These are phyloP conservation scores for Arnoldichthys spilopterus DNA, from an alignment of 2,797 vertebrate genomes.

Conservation along the genomic window DNA sequence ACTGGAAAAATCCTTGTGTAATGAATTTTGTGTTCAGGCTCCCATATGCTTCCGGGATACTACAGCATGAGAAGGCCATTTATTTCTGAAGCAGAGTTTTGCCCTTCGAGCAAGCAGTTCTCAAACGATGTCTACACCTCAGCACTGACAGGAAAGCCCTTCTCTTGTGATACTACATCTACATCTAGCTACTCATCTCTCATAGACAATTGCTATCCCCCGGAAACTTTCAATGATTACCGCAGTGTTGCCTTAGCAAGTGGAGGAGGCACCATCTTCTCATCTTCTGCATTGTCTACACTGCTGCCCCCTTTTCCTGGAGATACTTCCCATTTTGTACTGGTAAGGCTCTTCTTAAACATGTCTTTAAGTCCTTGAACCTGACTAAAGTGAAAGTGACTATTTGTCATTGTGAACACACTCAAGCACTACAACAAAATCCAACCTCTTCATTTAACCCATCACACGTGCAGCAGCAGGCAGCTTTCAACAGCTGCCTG, in stretches of 20 bases:
- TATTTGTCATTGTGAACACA: too few relatives aligned
- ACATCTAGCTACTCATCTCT: conserved; percentile 79
- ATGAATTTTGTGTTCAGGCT: conserved; percentile 73
- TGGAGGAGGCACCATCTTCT: conserved; percentile 78
- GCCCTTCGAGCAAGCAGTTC: conserved; percentile 81
- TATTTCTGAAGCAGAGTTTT: conserved; percentile 86
- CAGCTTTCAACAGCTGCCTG: too few relatives aligned
- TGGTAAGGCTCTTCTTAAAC: conserved; percentile 73
- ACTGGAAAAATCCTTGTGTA: neutral
- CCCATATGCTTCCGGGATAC: conserved; percentile 81
- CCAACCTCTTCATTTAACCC: too few relatives aligned
- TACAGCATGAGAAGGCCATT: conserved; percentile 86
- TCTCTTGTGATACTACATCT: conserved; percentile 80
- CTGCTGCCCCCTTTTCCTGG: conserved; percentile 82
- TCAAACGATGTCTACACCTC: conserved; percentile 78
- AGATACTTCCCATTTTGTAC: conserved; percentile 82
- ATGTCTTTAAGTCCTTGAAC: neutral
- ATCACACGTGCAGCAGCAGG: too few relatives aligned
- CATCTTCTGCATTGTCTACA: conserved; percentile 80
- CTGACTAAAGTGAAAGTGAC: too few relatives aligned
- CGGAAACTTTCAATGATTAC: conserved; percentile 84
- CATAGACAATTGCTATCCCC: conserved; percentile 86
- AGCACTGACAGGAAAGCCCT: conserved; percentile 77
- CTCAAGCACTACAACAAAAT: too few relatives aligned
- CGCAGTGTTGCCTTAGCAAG: conserved; percentile 75